Base-by-base conservation (phyloP, 2,797 vertebrate genomes). In the Ctenopoma kingsleyae region DNA sequence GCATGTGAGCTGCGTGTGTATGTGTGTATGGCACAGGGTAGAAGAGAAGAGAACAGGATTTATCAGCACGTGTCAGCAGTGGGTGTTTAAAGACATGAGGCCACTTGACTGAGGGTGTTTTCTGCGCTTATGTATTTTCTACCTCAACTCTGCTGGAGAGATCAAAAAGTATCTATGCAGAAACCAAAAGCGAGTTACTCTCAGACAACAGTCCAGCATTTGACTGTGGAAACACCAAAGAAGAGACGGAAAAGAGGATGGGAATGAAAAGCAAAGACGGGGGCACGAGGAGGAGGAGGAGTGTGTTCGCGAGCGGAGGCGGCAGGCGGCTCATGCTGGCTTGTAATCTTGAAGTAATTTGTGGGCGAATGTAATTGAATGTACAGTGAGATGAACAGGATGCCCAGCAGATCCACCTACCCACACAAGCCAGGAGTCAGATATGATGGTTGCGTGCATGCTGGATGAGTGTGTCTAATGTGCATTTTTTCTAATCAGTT, bases 361-460 rank as follows among this genome's bases (percentile, higher is more conserved):
- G 82, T 88, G 84, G 81, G 87, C 73, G 71, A 88, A 69, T 76
- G 83, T 93, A 92, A 93, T 90, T 91, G 80, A 93, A 90, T 89
- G 87, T 92, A 87, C 80, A 83, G 76, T 72, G 82, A 90, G 81
- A 89, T 79, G 84, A 92, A 81, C 87, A 87, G 79, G 81, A 89
- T 82, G 75, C 78, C 74, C 80, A 67, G 73, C 73, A 74, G 83
- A 87, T 89, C 80, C 64, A 83, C 66, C 78, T 84, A 76, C 91
- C 89, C 86, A 91, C 87, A 85, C 86, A 80, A 71, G 71, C 58
- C 56, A 71, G 78, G 66, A 87, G 78, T 89, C 74, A 78, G 80
- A 81, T 84, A 72, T 38, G 74, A 79, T 71, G 53, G 64, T 48
- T 53, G 35, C 19, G 19, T 63, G 60, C 63, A 65, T 67, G 54